A percentile compares a stretch with the other conserved stretches of the same genome.
phyloP scores from a whole-genome alignment of 2,888 invertebrate species.

The Sympetrum striolatum region DNA sequence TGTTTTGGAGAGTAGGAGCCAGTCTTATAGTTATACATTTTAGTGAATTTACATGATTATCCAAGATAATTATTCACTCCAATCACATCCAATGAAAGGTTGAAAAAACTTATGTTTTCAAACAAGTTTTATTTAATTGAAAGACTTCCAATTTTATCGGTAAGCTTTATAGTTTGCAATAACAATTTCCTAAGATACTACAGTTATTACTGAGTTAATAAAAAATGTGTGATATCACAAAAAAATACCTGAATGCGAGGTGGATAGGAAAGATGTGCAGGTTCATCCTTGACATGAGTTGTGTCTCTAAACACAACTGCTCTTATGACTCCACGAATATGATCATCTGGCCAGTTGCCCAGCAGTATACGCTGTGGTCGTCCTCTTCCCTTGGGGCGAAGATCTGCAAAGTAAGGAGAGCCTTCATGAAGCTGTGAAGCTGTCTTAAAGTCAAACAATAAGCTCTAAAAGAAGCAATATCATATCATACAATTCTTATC shows the following conservation, averaged over 20 bases:
- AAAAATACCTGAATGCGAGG: slow-evolving; percentile 53
- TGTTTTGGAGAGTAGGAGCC: no score
- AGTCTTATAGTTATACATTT: no score
- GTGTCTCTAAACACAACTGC: slow-evolving; percentile 90
- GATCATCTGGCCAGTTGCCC: slow-evolving; percentile 93
- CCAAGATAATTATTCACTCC: no score
- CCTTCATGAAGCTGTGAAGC: slow-evolving; percentile 42
- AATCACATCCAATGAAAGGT: no score
- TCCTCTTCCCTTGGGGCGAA: slow-evolving; percentile 89
- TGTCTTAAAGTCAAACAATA: slow-evolving; percentile 26
- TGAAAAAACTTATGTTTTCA: no score
- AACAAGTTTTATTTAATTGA: no score
- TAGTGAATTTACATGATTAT: no score
- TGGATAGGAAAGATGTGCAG: slow-evolving; percentile 66
- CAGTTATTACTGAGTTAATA: no score
- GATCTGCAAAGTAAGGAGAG: slow-evolving; percentile 66
- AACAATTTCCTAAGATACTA: no score
- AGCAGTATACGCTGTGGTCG: slow-evolving; percentile 88
- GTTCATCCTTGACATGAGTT: slow-evolving; percentile 79
- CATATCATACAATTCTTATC: neutral
- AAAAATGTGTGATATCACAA: no score
- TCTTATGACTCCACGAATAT: slow-evolving; percentile 89
- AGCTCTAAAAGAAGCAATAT: neutral
- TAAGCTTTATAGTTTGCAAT: no score
- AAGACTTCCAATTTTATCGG: no score